Evolutionary conservation across 2,113 vertebrate species (phyloP).

Genomic region (Shinisaurus crocodilurus): DNA sequence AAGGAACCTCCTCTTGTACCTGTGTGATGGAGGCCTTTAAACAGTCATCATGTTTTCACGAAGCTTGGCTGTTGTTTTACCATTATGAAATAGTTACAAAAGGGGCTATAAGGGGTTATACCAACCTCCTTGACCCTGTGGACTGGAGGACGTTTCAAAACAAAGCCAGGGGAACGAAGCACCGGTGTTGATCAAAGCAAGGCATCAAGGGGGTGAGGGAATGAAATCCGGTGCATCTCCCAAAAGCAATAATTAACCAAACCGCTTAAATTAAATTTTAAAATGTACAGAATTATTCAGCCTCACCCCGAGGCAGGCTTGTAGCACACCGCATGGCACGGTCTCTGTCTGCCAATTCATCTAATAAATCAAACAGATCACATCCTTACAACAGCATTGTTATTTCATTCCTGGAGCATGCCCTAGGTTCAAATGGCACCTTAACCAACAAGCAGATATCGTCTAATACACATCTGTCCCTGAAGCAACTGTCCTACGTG

Average conservation of each 20-base stretch:
- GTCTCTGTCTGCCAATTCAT: constrained; percentile 32
- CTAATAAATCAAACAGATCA: constrained; percentile 43
- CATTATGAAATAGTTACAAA: background rate
- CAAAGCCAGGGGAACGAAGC: constrained; percentile 31
- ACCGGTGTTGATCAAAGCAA: constrained; percentile 53
- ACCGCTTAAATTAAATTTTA: constrained; percentile 24
- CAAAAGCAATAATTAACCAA: constrained; percentile 48
- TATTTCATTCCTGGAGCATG: constrained; percentile 5
- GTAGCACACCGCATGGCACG: constrained; percentile 48
- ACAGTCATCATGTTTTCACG: background rate
- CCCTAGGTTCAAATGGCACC: background rate
- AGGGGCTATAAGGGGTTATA: constrained; percentile 21
- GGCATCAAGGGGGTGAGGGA: background rate
- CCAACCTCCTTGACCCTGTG: constrained; percentile 34
- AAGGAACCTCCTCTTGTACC: background rate
- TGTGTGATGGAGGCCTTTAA: background rate
- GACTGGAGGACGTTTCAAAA: background rate
- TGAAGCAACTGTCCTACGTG: background rate
- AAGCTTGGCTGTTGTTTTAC: constrained; percentile 31
- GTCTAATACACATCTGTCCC: background rate
- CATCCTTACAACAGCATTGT: constrained; percentile 22
- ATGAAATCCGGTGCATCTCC: constrained; percentile 27
- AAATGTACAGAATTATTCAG: constrained; percentile 31
- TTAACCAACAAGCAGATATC: background rate
- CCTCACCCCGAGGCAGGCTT: constrained; percentile 56